Percentiles rank a stretch among this genome's conserved stretches.
Evolutionary conservation across 2,113 vertebrate species (phyloP).

Genomic region (Podarcis muralis): DNA sequence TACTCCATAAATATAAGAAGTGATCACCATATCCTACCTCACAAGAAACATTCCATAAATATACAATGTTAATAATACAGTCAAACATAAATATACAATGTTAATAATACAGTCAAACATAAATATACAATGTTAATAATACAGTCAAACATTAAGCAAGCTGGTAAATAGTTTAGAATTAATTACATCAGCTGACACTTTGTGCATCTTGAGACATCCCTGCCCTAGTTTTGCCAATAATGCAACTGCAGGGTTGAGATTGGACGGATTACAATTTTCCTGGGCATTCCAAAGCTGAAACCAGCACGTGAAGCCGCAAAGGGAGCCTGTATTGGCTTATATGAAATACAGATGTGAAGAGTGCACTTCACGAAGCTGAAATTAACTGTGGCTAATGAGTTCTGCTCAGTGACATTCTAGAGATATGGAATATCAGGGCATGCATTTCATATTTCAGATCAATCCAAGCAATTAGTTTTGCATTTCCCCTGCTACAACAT

Average conservation of each 20-base stretch:
- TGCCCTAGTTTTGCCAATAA: background rate
- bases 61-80: too few relatives aligned
- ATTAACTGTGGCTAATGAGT: slow-evolving; percentile 26
- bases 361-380: background rate
- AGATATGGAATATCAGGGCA: background rate
- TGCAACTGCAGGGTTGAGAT: background rate
- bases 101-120: too few relatives aligned
- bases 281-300: background rate
- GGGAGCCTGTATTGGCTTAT: slow-evolving; percentile 20
- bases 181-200: background rate
- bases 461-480: background rate
- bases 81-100: too few relatives aligned
- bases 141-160: too few relatives aligned
- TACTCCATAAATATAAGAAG: too few relatives aligned
- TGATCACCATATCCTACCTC: too few relatives aligned
- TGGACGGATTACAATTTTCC: background rate
- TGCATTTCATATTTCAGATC: background rate
- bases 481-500: background rate
- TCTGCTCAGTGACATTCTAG: slow-evolving; percentile 1
- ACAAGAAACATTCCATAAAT: too few relatives aligned
- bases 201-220: background rate
- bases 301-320: background rate
- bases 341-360: background rate
- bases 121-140: too few relatives aligned
- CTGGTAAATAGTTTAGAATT: too few relatives aligned